Base-by-base conservation (phyloP, 1,140 invertebrate genomes). In the Euura lappo region DNA sequence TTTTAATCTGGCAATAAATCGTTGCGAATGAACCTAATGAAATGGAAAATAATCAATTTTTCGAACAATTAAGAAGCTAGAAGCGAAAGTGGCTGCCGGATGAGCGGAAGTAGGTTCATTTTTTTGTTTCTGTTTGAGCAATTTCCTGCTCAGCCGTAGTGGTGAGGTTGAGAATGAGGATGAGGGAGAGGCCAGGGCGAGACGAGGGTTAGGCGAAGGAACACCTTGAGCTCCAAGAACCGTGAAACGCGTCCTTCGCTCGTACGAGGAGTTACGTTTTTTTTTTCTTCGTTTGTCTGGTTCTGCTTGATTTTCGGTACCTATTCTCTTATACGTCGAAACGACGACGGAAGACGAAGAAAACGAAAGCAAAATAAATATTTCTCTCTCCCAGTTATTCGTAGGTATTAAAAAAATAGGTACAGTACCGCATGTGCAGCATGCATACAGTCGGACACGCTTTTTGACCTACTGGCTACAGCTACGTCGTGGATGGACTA, bases 81-180 rank as follows among this genome's bases (percentile, higher is more conserved):
- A 28, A 1, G 28, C 28, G 28, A 28, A 28, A 28, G 28, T 28
- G 28, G 28, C 28, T 28, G 28, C 28, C 44, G 69, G 69, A 70
- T 45, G 45, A 13, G 10, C 44, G 28, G 45, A 70, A 42, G 69
- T 42, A 70, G 45, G n/a, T 70, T 44, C n/a, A 47, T 44, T 45
- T 70, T 70, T 47, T 70, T 70, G 45, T 42, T 70, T 47, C 43
- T 45, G 69, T 45, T 47, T 44, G 28, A 47, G 69, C 46, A 70
- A 70, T 70, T 70, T 70, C 69, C 69, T 70, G 44, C 69, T 60
- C 51, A 60, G 8, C 51, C 51, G 51, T n/a, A 28, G 51, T 60
- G 5, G 13, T 5, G 8, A 60, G 51, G 4, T 11, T n/a, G 51
- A 60, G 51, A 28, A 60, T 11, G 51, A 60, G 51, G 51, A n/a